Evolutionary conservation across 2,113 vertebrate species (phyloP).

Genomic region (Halcyon malimbica): DNA sequence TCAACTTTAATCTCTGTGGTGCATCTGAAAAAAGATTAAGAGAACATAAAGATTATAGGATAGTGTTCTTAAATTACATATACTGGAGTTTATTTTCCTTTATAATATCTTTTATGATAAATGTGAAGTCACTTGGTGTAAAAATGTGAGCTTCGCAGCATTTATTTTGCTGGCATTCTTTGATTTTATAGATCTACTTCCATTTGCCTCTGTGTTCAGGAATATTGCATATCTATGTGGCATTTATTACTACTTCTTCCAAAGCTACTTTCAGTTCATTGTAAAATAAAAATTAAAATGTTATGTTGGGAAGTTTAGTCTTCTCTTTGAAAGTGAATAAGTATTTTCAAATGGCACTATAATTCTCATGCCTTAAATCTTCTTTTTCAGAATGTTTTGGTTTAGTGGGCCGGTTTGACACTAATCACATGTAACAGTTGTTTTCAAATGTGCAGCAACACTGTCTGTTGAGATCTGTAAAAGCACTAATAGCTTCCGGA

Average conservation of each 20-base stretch:
- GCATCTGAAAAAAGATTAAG: neutral
- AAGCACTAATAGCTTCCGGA: slow-evolving; percentile 8
- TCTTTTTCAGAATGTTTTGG: neutral
- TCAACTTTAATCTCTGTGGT: neutral
- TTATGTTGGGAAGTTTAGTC: neutral
- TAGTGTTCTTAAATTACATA: neutral
- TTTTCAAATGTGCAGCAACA: slow-evolving; percentile 47
- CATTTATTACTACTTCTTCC: neutral
- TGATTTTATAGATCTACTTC: slow-evolving; percentile 16
- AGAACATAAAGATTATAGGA: neutral
- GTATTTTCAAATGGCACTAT: neutral
- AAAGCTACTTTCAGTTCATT: neutral
- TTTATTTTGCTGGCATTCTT: neutral
- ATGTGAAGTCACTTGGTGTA: neutral
- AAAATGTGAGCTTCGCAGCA: neutral
- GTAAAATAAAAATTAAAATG: neutral
- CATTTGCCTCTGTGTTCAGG: neutral
- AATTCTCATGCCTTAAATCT: neutral
- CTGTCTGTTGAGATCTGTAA: slow-evolving; percentile 40
- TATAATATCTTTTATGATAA: neutral
- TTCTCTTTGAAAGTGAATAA: neutral
- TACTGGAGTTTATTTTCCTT: slow-evolving; percentile 8
- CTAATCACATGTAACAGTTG: slow-evolving; percentile 17
- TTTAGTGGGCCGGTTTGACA: neutral
- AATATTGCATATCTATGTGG: neutral